phyloP scores from a whole-genome alignment of 2,113 vertebrate genomes.

The Ramphastos sulfuratus region DNA sequence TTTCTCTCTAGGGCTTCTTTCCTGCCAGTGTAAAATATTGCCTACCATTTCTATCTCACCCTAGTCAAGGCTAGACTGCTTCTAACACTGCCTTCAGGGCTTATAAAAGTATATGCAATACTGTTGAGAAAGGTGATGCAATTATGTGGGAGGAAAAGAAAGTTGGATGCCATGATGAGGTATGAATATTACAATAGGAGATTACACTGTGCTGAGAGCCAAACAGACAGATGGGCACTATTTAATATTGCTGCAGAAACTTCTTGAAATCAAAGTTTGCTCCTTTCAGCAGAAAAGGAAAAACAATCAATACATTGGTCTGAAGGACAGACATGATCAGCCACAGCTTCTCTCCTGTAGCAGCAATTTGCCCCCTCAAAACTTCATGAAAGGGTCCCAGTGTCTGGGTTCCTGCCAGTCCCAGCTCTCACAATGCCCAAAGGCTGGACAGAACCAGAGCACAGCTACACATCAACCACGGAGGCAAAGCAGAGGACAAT shows the following conservation, averaged over 20 bases:
- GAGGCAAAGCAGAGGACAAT: neutral
- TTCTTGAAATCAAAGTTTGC: neutral
- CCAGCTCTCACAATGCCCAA: neutral
- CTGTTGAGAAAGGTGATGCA: neutral
- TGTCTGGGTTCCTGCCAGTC: neutral
- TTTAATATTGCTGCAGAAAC: neutral
- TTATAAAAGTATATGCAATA: neutral
- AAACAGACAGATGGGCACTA: neutral
- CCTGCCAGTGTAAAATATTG: constrained; percentile 4
- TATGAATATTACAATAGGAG: neutral
- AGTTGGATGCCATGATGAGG: neutral
- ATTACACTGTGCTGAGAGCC: neutral
- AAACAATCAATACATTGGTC: neutral
- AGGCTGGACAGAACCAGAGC: neutral
- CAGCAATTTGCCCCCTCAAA: neutral
- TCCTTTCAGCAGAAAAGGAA: neutral
- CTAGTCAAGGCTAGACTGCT: neutral
- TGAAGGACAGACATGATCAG: neutral
- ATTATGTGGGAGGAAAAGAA: constrained; percentile 1
- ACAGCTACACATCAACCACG: neutral
- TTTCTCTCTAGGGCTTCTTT: neutral
- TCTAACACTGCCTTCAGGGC: constrained; percentile 4
- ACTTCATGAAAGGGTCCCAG: rapidly evolving
- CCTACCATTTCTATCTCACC: neutral
- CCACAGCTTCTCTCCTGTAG: neutral